Evolutionary conservation across 2,113 vertebrate genomes (phyloP).

Genomic region (Nansenia antarctica): DNA sequence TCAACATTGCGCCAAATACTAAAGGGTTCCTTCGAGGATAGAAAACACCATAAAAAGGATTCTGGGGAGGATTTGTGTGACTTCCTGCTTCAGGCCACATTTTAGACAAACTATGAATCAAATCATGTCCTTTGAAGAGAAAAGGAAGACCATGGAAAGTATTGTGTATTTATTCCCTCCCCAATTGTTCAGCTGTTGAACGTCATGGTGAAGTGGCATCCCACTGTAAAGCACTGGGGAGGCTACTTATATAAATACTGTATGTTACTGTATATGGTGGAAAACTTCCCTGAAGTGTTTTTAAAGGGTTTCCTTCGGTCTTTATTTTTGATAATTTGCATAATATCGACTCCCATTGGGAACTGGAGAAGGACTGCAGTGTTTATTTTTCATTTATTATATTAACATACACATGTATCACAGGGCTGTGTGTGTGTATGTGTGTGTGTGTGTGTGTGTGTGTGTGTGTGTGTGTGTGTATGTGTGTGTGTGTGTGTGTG

Average conservation of each 20-base stretch:
- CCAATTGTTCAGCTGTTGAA: too few species aligned
- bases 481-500: neutral
- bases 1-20: neutral
- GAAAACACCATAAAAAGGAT: neutral
- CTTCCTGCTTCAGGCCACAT: neutral
- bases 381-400: constrained; percentile 18
- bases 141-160: constrained; percentile 9
- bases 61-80: neutral
- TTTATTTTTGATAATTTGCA: too few species aligned
- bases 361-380: neutral
- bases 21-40: neutral
- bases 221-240: too few species aligned
- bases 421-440: constrained; percentile 1
- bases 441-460: constrained; percentile 26
- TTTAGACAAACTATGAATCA: neutral
- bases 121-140: constrained; percentile 11
- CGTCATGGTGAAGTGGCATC: too few species aligned
- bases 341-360: too few species aligned
- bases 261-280: too few species aligned
- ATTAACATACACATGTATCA: constrained; percentile 9
- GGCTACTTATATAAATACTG: too few species aligned
- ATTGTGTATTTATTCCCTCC: too few species aligned
- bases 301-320: too few species aligned
- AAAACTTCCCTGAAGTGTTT: too few species aligned
- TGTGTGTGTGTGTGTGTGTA: constrained; percentile 25